Evolutionary conservation across 2,888 invertebrate species (phyloP).

Genomic region (Drosophila phalerata): DNA sequence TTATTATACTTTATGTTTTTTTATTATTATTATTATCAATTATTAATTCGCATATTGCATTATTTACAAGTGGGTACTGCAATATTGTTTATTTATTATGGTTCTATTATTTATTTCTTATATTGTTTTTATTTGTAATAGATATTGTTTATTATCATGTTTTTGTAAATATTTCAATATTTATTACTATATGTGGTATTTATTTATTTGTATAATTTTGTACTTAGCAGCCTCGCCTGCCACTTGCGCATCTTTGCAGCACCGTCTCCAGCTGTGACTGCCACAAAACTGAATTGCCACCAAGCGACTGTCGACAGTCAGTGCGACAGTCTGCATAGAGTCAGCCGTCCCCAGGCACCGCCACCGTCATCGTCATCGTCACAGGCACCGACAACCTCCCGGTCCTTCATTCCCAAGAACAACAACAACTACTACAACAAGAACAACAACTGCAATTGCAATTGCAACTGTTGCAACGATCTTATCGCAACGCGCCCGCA

Average conservation of each 20-base stretch:
- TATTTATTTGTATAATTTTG: conserved; percentile 8
- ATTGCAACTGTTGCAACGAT: conserved; percentile 35
- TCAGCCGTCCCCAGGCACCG: conserved; percentile 14
- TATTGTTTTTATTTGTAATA: neutral
- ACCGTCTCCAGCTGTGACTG: conserved; percentile 63
- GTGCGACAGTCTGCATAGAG: conserved; percentile 40
- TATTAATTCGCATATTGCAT: too few relatives aligned
- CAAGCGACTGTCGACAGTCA: conserved; percentile 13
- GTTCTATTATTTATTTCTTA: too few relatives aligned
- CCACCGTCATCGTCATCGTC: conserved; percentile 4
- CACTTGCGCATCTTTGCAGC: conserved; percentile 60
- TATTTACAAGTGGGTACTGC: too few relatives aligned
- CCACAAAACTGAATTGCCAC: conserved; percentile 49
- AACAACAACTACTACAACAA: conserved; percentile 6
- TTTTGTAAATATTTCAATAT: neutral
- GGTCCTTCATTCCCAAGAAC: conserved; percentile 32
- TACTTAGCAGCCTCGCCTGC: conserved; percentile 47
- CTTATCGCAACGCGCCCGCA: conserved; percentile 53
- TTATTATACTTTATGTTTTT: too few relatives aligned
- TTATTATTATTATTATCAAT: too few relatives aligned
- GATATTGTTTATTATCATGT: neutral
- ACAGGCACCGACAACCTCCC: conserved; percentile 11
- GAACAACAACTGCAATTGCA: conserved; percentile 14
- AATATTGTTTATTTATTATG: neutral
- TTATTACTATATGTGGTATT: neutral